These are phyloP conservation scores for Astur gentilis DNA, from an alignment of 2,113 vertebrate genomes.

Conservation along the genomic window DNA sequence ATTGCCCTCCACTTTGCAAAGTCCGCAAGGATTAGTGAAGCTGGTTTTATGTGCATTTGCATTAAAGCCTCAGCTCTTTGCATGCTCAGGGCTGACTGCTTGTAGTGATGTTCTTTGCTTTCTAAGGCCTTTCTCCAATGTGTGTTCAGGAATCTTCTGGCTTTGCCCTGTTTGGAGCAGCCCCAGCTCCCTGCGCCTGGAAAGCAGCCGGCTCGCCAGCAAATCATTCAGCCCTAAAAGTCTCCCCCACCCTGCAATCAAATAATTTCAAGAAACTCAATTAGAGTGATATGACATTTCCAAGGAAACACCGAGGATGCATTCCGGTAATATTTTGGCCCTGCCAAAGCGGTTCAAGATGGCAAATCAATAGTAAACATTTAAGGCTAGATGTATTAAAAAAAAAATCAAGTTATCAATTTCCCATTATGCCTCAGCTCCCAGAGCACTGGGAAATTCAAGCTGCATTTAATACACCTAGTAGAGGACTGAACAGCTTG, in stretches of 20 bases:
- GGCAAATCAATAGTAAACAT: constrained; percentile 11
- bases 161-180: neutral
- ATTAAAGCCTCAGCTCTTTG: neutral
- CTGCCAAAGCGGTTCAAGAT: neutral
- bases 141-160: constrained; percentile 6
- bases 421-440: neutral
- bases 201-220: neutral
- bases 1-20: neutral
- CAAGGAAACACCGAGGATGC: neutral
- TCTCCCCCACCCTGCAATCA: neutral
- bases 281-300: constrained; percentile 29
- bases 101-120: neutral
- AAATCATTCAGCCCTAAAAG: neutral
- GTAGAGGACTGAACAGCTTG: neutral
- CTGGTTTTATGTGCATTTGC: accelerated
- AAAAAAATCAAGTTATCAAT: neutral
- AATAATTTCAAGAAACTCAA: constrained; percentile 33
- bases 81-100: neutral
- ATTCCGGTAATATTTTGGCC: constrained; percentile 12
- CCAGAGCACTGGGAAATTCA: neutral
- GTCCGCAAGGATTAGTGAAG: accelerated
- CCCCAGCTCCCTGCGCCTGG: neutral
- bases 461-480: neutral
- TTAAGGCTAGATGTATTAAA: neutral
- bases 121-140: neutral